Evolutionary conservation across 1,140 invertebrate species (phyloP).

Genomic region (Bombus turneri): DNA sequence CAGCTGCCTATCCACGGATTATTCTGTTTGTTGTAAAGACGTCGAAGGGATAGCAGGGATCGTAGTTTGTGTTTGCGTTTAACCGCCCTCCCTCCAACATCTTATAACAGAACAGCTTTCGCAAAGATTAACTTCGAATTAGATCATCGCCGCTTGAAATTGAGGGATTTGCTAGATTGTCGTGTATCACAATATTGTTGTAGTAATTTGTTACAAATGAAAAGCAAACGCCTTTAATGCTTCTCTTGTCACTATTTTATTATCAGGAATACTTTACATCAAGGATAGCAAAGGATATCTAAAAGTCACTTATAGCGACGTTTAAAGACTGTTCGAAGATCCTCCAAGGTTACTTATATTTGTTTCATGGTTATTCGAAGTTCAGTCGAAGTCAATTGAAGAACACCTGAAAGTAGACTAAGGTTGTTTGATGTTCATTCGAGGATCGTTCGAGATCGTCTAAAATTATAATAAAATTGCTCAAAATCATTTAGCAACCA

Average conservation of each 20-base stretch:
- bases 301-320: too few relatives aligned
- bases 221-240: neutral
- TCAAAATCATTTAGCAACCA: too few relatives aligned
- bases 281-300: neutral
- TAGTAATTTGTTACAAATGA: neutral
- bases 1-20: constrained; percentile 53
- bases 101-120: constrained; percentile 33
- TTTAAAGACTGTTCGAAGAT: neutral
- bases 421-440: too few relatives aligned
- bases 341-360: neutral
- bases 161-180: neutral
- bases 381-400: neutral
- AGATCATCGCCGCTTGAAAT: constrained; percentile 13
- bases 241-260: too few relatives aligned
- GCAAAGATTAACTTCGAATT: constrained; percentile 35
- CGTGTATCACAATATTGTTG: neutral
- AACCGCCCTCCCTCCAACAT: constrained; percentile 17
- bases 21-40: constrained; percentile 50
- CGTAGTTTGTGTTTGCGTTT: constrained; percentile 32
- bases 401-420: neutral
- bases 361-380: neutral
- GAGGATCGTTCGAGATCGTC: neutral
- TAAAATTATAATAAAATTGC: neutral
- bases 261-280: neutral
- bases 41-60: constrained; percentile 34